Conservation (phyloP, 1,140 invertebrate genomes). For the Euura lappo region DNA sequence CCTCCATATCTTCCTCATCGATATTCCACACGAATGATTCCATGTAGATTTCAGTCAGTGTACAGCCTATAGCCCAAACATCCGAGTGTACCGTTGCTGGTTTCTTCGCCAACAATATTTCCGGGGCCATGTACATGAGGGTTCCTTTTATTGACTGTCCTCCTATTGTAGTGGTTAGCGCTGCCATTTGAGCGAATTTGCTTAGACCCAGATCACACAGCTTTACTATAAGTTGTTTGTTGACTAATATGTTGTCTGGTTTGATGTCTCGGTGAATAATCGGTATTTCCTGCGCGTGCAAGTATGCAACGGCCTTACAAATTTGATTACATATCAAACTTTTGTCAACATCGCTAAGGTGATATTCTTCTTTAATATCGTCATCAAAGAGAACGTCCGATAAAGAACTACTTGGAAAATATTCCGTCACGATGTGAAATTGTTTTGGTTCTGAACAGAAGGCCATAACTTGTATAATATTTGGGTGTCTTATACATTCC, state of each 20-base stretch:
- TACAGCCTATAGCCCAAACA: conserved; percentile 6
- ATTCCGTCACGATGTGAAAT: background rate
- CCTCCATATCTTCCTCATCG: no score
- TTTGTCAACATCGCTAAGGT: background rate
- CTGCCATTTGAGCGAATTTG: background rate
- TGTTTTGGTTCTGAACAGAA: background rate
- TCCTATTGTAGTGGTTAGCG: background rate
- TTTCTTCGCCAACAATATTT: background rate
- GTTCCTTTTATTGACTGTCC: background rate
- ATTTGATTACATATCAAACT: background rate
- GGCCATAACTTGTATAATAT: conserved; percentile 7
- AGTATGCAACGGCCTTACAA: background rate
- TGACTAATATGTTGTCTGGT: background rate
- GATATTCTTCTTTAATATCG: background rate
- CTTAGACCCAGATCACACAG: conserved; percentile 11
- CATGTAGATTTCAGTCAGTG: background rate
- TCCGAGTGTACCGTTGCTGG: background rate
- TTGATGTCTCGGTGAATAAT: conserved; percentile 8
- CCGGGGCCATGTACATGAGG: conserved; percentile 5
- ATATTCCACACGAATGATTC: background rate
- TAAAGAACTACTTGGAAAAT: background rate
- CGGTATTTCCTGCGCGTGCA: background rate
- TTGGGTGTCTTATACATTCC: background rate
- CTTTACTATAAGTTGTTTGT: background rate
- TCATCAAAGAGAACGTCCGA: background rate